Conservation (phyloP, 2,797 vertebrate species). For the Danio aesculapii region DNA sequence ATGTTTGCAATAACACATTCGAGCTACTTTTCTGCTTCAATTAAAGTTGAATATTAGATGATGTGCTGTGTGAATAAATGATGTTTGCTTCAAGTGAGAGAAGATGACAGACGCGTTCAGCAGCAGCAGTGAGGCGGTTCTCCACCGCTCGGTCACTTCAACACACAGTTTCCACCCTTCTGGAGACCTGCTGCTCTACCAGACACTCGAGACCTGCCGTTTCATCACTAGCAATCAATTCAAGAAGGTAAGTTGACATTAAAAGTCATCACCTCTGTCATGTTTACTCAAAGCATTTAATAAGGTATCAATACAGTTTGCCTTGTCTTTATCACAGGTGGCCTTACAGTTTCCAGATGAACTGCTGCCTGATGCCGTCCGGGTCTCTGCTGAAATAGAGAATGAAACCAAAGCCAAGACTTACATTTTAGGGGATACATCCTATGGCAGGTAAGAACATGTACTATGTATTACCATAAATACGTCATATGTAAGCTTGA, state of each 20-base stretch:
- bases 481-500: too few relatives aligned
- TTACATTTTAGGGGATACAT: constrained; percentile 92
- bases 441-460: constrained; percentile 89
- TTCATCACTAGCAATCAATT: constrained; percentile 79
- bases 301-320: neutral
- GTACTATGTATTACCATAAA: too few relatives aligned
- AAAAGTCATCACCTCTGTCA: neutral
- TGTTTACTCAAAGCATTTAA: neutral
- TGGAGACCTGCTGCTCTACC: constrained; percentile 76
- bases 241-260: constrained; percentile 73
- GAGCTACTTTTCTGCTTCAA: neutral
- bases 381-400: constrained; percentile 82
- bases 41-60: neutral
- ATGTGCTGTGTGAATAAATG: neutral
- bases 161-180: constrained; percentile 44
- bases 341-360: constrained; percentile 96
- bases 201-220: constrained; percentile 79
- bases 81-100: neutral
- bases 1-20: neutral
- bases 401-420: constrained; percentile 75
- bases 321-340: constrained; percentile 77
- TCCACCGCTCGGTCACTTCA: constrained; percentile 73
- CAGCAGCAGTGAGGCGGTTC: constrained; percentile 79
- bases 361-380: constrained; percentile 83
- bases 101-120: constrained; percentile 85